phyloP scores from a whole-genome alignment of 2,888 invertebrate genomes.

The Coleophora flavipennella region DNA sequence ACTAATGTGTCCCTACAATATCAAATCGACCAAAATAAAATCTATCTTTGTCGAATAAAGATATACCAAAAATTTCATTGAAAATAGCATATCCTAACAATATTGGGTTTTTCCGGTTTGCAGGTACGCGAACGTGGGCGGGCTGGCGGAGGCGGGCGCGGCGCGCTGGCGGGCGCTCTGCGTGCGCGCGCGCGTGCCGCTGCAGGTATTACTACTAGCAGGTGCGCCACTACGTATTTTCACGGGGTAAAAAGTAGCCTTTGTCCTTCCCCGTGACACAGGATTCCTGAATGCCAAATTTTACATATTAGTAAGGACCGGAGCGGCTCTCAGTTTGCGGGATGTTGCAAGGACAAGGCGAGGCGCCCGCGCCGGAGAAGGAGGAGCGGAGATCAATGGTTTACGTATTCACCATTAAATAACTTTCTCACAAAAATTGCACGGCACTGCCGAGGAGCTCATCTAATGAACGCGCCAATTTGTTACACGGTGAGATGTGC shows the following conservation, averaged over 20 bases:
- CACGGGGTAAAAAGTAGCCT: neutral
- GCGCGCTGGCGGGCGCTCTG: constrained; percentile 16
- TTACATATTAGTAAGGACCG: too few relatives aligned
- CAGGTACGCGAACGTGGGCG: neutral
- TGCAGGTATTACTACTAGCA: constrained; percentile 17
- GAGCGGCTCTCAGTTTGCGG: too few relatives aligned
- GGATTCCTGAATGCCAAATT: too few relatives aligned
- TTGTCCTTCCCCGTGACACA: too few relatives aligned
- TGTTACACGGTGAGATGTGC: too few relatives aligned
- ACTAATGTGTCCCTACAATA: neutral
- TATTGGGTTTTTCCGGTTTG: neutral
- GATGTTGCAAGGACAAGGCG: too few relatives aligned
- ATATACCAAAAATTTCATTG: neutral
- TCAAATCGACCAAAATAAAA: neutral
- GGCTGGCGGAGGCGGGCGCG: constrained; percentile 15
- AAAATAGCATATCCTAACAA: neutral
- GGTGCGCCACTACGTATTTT: neutral
- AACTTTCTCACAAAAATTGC: too few relatives aligned
- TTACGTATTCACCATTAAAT: too few relatives aligned
- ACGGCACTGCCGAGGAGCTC: too few relatives aligned
- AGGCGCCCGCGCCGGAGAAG: too few relatives aligned
- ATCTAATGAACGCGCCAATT: too few relatives aligned
- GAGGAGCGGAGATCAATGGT: too few relatives aligned
- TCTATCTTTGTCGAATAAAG: neutral
- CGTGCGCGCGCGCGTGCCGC: constrained; percentile 24